These are phyloP conservation scores for Salticus scenicus DNA, from an alignment of 2,888 invertebrate genomes.

Conservation along the genomic window DNA sequence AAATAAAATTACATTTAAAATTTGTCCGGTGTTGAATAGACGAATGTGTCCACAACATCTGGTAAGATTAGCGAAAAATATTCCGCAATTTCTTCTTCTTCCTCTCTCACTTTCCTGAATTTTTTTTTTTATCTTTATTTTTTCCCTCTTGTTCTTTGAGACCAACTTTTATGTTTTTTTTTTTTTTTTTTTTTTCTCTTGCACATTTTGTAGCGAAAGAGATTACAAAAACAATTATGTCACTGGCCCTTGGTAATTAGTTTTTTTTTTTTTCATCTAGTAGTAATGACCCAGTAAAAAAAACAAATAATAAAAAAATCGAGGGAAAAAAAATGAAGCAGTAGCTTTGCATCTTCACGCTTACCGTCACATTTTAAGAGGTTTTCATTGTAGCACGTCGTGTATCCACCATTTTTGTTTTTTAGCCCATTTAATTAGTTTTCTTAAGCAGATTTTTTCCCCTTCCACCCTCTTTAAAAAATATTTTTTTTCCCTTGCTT, in stretches of 20 bases:
- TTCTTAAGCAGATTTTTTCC: constrained; percentile 65
- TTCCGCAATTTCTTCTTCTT: constrained; percentile 58
- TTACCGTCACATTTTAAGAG: constrained; percentile 67
- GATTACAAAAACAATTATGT: constrained; percentile 70
- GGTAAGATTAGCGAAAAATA: constrained; percentile 68
- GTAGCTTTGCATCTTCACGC: constrained; percentile 45
- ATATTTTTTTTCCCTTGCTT: constrained; percentile 28
- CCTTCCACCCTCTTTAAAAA: constrained; percentile 26
- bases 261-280: constrained; percentile 53
- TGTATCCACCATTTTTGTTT: constrained; percentile 58
- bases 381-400: constrained; percentile 66
- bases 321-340: constrained; percentile 14
- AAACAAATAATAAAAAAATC: constrained; percentile 35
- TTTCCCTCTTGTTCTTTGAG: background rate
- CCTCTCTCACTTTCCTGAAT: background rate
- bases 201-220: constrained; percentile 58
- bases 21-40: constrained; percentile 25
- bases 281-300: constrained; percentile 62
- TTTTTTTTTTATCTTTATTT: constrained; percentile 4
- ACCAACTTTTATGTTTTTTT: constrained; percentile 7
- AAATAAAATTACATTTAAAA: constrained; percentile 66
- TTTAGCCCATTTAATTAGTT: constrained; percentile 68
- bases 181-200: background rate
- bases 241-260: constrained; percentile 68
- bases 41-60: constrained; percentile 43